These are phyloP conservation scores for Caenorhabditis panamensis DNA, from an alignment of 2,888 invertebrate genomes.

Conservation along the genomic window DNA sequence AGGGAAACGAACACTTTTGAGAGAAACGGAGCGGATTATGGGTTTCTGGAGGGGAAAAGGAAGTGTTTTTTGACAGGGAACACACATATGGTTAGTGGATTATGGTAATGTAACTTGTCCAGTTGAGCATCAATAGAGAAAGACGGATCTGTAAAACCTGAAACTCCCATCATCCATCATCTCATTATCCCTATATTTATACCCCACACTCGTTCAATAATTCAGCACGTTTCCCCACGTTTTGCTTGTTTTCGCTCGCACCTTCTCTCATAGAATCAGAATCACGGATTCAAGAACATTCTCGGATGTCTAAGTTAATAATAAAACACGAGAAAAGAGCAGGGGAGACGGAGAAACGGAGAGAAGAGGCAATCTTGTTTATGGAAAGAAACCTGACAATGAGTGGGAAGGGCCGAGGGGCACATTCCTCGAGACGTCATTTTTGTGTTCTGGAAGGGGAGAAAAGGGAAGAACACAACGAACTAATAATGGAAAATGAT, in stretches of 20 bases:
- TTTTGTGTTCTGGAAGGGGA: neutral
- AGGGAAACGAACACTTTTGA: too few species aligned
- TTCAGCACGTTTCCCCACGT: neutral
- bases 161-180: too few species aligned
- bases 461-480: neutral
- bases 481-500: slow-evolving; percentile 3
- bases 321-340: neutral
- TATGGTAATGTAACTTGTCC: too few species aligned
- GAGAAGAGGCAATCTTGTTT: slow-evolving; percentile 6
- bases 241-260: neutral
- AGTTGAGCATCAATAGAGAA: too few species aligned
- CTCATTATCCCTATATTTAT: too few species aligned
- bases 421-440: slow-evolving; percentile 11
- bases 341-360: neutral
- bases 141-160: too few species aligned
- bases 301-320: slow-evolving; percentile 4
- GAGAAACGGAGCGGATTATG: too few species aligned
- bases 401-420: neutral
- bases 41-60: too few species aligned
- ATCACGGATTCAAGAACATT: slow-evolving; percentile 15
- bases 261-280: neutral
- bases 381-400: slow-evolving; percentile 22
- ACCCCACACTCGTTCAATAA: neutral
- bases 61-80: too few species aligned
- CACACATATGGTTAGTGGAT: too few species aligned